phyloP scores from a whole-genome alignment of 2,888 invertebrate species.

The Capitulum mitella region DNA sequence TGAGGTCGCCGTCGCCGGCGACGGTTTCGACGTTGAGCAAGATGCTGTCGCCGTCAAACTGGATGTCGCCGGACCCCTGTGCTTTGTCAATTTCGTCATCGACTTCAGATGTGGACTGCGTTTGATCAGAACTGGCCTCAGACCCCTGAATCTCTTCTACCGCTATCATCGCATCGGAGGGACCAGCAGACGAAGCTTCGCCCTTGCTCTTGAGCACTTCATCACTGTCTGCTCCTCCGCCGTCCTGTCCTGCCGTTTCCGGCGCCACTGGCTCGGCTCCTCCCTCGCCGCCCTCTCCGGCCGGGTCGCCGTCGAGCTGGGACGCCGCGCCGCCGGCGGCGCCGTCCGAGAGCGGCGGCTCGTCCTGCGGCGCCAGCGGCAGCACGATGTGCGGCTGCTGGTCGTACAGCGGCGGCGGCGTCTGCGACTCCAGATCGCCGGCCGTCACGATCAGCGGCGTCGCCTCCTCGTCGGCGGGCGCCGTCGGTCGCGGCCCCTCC shows the following conservation, averaged over 20 bases:
- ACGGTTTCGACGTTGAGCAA: not conserved
- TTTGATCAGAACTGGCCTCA: too few species aligned
- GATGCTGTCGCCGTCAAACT: not conserved
- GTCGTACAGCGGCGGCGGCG: not conserved
- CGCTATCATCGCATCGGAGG: too few species aligned
- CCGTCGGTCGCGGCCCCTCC: not conserved
- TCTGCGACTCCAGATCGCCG: not conserved
- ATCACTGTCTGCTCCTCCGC: too few species aligned
- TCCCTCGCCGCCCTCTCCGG: too few species aligned
- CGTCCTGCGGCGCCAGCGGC: not conserved
- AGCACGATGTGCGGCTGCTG: conserved; percentile 8
- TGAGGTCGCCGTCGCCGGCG: not conserved
- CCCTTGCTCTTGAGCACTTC: not conserved
- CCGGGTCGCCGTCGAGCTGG: not conserved
- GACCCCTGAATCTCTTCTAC: too few species aligned
- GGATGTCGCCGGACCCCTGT: not conserved
- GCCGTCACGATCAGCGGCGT: not conserved
- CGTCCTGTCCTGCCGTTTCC: too few species aligned
- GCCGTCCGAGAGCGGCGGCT: not conserved
- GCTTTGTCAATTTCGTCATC: not conserved
- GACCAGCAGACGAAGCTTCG: too few species aligned
- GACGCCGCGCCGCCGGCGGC: not conserved
- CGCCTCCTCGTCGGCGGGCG: not conserved
- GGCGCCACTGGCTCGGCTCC: too few species aligned
- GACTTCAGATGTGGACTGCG: not conserved